Base-by-base conservation (phyloP, 2,888 invertebrate species). In the Nasonia oneida region DNA sequence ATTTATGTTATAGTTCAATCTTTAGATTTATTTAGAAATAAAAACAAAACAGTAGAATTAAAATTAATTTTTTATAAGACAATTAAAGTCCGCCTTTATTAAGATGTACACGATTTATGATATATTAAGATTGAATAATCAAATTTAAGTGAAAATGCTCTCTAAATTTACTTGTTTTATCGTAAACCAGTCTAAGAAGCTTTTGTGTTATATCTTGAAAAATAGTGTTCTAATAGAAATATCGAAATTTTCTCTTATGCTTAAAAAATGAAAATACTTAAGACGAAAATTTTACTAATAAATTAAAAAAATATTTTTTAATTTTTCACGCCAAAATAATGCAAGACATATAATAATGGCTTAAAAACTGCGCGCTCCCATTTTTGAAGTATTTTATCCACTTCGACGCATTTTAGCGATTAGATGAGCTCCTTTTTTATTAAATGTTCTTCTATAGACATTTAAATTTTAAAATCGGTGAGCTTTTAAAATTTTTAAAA, bases 261-360 rank as follows among this genome's bases (percentile, higher is more conserved):
- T 79, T 79, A n/a, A 3, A 71, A 71, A 71, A 71, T 42, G 10
- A 23, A 77, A 70, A 61, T 50, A 70, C 47, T 37, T 50, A 33
- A 42, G 71, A 8, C 57, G 10, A 53, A 15, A 4, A 37, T 23
- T 75, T 79, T 84, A 67, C 33, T 67, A 84, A 47, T 73, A 75
- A 84, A 79, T 53, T 37, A 14, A 10, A n/a, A 18, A 77, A 83
- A 77, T n/a, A 57, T 64, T 79, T 71, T 74, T 67, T 73, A 84
- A 84, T 84, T 84, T 84, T 83, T 64, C 74, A 84, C 33, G 79
- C 74, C 67, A 73, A 71, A 71, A 33, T 67, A 53, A 37, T 61
- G 8, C 37, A 76, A 67, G 8, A 39, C 3, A 4, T 57, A 57
- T n/a, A 42, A 37, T 37, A 8, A 67, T 29, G 23, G 64, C 15